Percentiles rank a stretch among this genome's conserved stretches.
Evolutionary conservation across 2,888 invertebrate genomes (phyloP).

Genomic region (Aquatica leii): DNA sequence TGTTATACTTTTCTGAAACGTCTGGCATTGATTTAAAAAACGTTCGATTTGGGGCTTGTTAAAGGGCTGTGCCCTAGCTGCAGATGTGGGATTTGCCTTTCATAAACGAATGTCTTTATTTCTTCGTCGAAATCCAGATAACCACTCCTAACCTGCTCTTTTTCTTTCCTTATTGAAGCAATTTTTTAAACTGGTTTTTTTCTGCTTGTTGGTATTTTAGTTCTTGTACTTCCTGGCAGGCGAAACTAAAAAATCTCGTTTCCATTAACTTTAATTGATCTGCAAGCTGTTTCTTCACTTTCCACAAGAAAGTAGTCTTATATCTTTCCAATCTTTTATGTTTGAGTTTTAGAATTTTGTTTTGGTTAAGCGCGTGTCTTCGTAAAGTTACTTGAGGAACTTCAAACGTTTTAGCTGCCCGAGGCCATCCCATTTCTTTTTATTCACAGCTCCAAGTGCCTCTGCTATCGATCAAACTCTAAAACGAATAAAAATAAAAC

Average conservation of each 20-base stretch:
- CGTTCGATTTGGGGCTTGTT: neutral
- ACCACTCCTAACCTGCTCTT: too few species aligned
- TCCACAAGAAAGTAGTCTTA: neutral
- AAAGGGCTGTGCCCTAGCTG: neutral
- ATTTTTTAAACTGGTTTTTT: neutral
- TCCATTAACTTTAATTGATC: neutral
- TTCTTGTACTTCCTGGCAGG: slow-evolving; percentile 1
- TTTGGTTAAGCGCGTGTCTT: too few species aligned
- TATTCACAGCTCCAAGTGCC: neutral
- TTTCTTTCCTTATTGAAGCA: neutral
- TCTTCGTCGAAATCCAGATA: slow-evolving; percentile 1
- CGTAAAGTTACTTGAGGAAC: neutral
- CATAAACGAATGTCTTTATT: neutral
- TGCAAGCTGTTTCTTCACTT: neutral
- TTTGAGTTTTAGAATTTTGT: too few species aligned
- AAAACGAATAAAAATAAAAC: too few species aligned
- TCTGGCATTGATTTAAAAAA: neutral
- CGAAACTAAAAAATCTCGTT: neutral
- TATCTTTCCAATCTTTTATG: neutral
- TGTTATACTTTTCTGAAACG: neutral
- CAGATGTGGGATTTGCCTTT: too few species aligned
- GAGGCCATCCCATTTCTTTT: neutral
- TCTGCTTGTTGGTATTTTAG: neutral
- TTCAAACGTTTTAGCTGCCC: neutral
- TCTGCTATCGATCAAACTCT: neutral